Percentiles rank a stretch among this genome's conserved stretches.
Conservation (phyloP, 2,888 invertebrate genomes). For the Dolichomitus sp. region DNA sequence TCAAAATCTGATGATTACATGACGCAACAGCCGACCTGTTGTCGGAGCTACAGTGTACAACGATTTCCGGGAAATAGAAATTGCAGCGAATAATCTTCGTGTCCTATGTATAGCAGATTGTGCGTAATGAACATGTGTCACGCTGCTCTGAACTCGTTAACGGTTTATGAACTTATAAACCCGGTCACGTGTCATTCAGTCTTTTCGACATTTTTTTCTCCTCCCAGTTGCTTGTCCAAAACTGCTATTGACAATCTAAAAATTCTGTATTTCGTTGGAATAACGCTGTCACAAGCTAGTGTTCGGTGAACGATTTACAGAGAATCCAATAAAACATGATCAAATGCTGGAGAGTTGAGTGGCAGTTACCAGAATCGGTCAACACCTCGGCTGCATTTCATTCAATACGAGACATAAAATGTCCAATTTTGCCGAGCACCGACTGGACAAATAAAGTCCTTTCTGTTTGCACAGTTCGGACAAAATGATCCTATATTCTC, state of each 20-base stretch:
- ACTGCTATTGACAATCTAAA: neutral
- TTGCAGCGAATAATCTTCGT: neutral
- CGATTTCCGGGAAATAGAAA: neutral
- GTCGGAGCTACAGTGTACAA: neutral
- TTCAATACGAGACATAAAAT: neutral
- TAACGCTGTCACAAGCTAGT: neutral
- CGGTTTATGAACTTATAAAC: slow-evolving; percentile 14
- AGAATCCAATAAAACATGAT: neutral
- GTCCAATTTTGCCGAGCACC: neutral
- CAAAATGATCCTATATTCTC: neutral
- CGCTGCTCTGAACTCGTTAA: slow-evolving; percentile 31
- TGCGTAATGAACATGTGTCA: neutral
- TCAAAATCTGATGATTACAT: neutral
- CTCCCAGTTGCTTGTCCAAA: neutral
- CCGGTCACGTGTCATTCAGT: neutral
- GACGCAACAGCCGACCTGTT: neutral
- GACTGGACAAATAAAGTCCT: neutral
- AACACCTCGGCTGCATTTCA: neutral
- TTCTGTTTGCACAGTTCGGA: neutral
- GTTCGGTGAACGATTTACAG: neutral
- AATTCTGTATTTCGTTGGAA: neutral
- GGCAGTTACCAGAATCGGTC: neutral
- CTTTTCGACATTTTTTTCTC: neutral
- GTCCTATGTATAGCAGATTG: neutral
- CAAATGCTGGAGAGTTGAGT: neutral